Percentiles rank a stretch among this genome's conserved stretches.
Conservation (phyloP, 2,888 invertebrate species). For the Nomada fucata region DNA sequence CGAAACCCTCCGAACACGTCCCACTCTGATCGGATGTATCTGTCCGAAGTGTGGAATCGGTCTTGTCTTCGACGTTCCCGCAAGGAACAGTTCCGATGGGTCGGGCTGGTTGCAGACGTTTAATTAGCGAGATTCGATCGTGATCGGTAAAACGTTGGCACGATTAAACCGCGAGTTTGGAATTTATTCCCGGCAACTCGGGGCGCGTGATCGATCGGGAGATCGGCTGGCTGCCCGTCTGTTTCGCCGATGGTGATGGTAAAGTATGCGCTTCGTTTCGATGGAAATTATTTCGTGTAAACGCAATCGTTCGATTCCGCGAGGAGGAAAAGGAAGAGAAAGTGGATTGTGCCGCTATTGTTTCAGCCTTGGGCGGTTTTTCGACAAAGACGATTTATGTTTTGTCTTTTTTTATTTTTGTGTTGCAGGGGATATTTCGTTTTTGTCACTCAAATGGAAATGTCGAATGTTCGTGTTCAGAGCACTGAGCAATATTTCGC, state of each 20-base stretch:
- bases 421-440: too few relatives aligned
- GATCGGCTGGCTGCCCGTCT: not conserved
- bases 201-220: not conserved
- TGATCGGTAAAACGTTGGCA: constrained; percentile 16
- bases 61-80: constrained; percentile 1
- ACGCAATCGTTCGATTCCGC: too few relatives aligned
- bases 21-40: constrained; percentile 32
- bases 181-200: constrained; percentile 29
- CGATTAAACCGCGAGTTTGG: constrained; percentile 19
- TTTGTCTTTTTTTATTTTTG: too few relatives aligned
- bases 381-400: too few relatives aligned
- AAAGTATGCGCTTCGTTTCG: too few relatives aligned
- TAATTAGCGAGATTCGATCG: constrained; percentile 53
- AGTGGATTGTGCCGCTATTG: too few relatives aligned
- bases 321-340: too few relatives aligned
- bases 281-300: too few relatives aligned
- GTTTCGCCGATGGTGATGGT: constrained; percentile 6
- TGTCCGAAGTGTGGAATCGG: constrained; percentile 6
- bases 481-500: too few relatives aligned
- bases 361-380: too few relatives aligned
- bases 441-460: too few relatives aligned
- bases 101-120: constrained; percentile 24
- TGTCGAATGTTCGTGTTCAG: too few relatives aligned
- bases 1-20: not conserved
- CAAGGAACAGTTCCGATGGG: not conserved